phyloP scores from a whole-genome alignment of 2,797 vertebrate genomes.

The Sebastes kiyomatsui region DNA sequence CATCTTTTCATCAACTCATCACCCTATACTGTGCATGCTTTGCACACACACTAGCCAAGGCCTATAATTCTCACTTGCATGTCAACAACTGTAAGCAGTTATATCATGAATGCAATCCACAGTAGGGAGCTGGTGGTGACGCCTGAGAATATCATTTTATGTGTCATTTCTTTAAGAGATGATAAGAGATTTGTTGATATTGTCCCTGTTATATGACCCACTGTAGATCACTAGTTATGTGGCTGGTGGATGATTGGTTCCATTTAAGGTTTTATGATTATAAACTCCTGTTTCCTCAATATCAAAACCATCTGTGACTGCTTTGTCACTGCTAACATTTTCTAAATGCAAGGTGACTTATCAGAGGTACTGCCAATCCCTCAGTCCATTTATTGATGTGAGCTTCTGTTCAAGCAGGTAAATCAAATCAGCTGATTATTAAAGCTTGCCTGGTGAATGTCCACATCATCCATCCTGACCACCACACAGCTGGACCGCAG shows the following conservation, averaged over 20 bases:
- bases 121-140: background rate
- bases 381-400: background rate
- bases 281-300: background rate
- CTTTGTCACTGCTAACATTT: background rate
- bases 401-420: conserved; percentile 7
- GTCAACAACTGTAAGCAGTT: background rate
- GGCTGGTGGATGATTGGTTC: background rate
- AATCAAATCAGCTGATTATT: conserved; percentile 41
- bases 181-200: background rate
- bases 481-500: conserved; percentile 93
- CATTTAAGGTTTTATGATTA: background rate
- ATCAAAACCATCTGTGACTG: background rate
- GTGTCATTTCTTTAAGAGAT: background rate
- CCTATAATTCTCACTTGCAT: background rate
- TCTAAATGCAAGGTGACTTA: background rate
- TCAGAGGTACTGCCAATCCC: background rate
- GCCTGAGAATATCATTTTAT: background rate
- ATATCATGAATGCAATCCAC: background rate
- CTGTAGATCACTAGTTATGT: background rate
- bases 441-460: conserved; percentile 92
- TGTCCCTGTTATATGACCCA: background rate
- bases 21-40: background rate
- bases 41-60: background rate
- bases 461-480: conserved; percentile 91
- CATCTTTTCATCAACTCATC: background rate